A percentile compares a stretch with the other conserved stretches of the same genome.
Evolutionary conservation across 2,888 invertebrate species (phyloP).

Genomic region (Tenthredo scrophulariae): DNA sequence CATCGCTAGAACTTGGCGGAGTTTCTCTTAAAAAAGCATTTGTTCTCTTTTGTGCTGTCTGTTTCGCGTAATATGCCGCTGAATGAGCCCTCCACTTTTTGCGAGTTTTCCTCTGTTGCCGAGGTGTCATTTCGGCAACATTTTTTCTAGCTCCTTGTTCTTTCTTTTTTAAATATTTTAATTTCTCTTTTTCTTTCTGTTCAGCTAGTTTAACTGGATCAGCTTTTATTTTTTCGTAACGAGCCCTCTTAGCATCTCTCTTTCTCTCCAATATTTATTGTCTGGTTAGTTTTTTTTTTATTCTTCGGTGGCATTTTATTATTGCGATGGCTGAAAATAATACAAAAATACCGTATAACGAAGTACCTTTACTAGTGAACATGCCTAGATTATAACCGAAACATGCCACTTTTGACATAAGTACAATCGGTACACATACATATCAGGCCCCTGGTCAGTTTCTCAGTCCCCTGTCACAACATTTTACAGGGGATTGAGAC

Average conservation of each 20-base stretch:
- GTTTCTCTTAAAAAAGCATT: no score
- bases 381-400: background rate
- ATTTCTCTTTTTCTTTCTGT: constrained; percentile 15
- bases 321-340: background rate
- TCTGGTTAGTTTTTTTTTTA: background rate
- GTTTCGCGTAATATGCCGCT: no score
- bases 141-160: constrained; percentile 1
- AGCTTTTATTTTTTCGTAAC: background rate
- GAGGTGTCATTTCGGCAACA: no score
- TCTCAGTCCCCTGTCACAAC: constrained; percentile 1
- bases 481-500: background rate
- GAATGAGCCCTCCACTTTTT: no score
- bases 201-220: background rate
- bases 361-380: background rate
- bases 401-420: background rate
- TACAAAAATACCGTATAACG: background rate
- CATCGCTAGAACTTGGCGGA: no score
- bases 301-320: background rate
- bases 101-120: no score
- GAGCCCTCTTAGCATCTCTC: constrained; percentile 1
- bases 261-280: constrained; percentile 20
- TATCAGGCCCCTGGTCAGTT: background rate
- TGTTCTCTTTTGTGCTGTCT: no score
- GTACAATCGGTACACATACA: background rate
- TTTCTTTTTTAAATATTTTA: constrained; percentile 18